A percentile compares a stretch with the other conserved stretches of the same genome.
These are phyloP conservation scores for Sebastes glaucus DNA, from an alignment of 2,797 vertebrate genomes.

Conservation along the genomic window DNA sequence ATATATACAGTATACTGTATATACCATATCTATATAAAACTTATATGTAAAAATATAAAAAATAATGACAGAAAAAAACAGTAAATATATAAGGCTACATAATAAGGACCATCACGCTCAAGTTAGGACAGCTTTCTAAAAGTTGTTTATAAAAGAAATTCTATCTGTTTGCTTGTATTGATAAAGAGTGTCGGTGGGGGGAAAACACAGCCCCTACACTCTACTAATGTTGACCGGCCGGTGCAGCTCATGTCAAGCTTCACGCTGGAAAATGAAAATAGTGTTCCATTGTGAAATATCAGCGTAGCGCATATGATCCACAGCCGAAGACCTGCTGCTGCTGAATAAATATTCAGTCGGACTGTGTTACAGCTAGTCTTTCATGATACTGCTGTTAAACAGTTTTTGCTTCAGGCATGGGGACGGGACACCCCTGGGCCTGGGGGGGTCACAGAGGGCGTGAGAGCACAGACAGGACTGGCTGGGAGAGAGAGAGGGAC, in stretches of 20 bases:
- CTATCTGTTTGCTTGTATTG: constrained; percentile 11
- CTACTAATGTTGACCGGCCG: constrained; percentile 24
- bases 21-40: too few species aligned
- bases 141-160: constrained; percentile 17
- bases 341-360: constrained; percentile 66
- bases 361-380: constrained; percentile 43
- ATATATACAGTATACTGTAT: too few species aligned
- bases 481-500: constrained; percentile 33
- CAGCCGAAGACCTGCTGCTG: constrained; percentile 60
- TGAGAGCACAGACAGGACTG: constrained; percentile 66
- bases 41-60: background rate
- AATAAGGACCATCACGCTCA: background rate
- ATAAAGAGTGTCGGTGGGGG: constrained; percentile 3
- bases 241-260: constrained; percentile 36
- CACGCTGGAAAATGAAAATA: constrained; percentile 53
- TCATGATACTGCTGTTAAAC: constrained; percentile 38
- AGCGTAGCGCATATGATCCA: constrained; percentile 26
- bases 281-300: constrained; percentile 35
- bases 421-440: constrained; percentile 59
- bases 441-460: constrained; percentile 67
- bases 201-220: constrained; percentile 17
- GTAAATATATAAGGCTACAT: background rate
- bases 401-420: constrained; percentile 66
- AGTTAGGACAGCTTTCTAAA: background rate
- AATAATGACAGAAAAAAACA: background rate